phyloP scores from a whole-genome alignment of 2,113 vertebrate genomes.

The Desmodus rotundus region DNA sequence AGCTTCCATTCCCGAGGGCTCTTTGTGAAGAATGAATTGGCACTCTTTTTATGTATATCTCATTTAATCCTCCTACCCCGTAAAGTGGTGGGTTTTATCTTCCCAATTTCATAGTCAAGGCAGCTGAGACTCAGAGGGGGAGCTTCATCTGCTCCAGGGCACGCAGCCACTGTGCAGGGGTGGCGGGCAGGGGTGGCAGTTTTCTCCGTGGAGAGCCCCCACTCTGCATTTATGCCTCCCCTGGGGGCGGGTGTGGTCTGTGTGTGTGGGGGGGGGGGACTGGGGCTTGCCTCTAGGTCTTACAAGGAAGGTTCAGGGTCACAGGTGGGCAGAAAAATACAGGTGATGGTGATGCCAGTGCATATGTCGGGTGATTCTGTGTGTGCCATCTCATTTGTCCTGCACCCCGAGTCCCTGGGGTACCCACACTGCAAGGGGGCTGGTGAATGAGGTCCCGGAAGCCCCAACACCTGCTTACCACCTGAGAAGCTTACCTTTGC shows the following conservation, averaged over 20 bases:
- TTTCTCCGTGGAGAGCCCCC: not conserved
- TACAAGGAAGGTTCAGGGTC: not conserved
- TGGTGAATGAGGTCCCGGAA: not conserved
- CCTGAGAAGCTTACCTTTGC: not conserved
- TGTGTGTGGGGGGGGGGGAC: not conserved
- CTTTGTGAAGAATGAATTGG: not conserved
- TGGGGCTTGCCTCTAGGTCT: not conserved
- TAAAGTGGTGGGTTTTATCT: fast-evolving
- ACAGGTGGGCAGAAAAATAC: not conserved
- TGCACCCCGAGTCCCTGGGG: not conserved
- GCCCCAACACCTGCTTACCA: not conserved
- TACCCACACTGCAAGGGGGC: not conserved
- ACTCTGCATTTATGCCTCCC: not conserved
- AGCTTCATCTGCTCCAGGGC: not conserved
- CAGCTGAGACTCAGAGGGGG: not conserved
- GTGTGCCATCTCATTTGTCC: not conserved
- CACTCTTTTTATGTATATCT: not conserved
- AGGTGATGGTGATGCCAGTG: not conserved
- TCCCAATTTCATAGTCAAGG: not conserved
- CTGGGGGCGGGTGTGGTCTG: not conserved
- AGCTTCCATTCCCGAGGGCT: not conserved
- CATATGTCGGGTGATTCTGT: fast-evolving
- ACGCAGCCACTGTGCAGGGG: not conserved
- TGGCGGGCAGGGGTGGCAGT: fast-evolving
- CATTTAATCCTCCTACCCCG: not conserved